Evolutionary conservation across 2,113 vertebrate species (phyloP).

Genomic region (Thinocorus orbignyianus): DNA sequence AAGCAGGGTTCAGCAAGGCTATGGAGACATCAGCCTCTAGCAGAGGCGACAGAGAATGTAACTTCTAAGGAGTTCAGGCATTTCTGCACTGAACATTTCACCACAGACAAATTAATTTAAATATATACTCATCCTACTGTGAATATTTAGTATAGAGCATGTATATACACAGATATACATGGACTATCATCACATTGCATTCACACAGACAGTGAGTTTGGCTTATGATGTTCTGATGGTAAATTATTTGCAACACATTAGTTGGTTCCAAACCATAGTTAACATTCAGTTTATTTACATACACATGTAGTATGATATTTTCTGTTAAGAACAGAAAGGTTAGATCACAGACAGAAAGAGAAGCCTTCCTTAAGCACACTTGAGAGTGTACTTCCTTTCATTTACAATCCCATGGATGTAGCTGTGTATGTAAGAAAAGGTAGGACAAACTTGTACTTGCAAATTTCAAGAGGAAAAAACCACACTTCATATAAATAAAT

Average conservation of each 20-base stretch:
- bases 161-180: background rate
- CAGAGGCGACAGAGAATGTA: background rate
- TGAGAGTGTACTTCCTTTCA: background rate
- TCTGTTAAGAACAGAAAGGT: background rate
- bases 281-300: constrained; percentile 45
- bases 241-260: background rate
- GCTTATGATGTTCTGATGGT: background rate
- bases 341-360: background rate
- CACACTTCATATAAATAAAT: constrained; percentile 75
- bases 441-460: background rate
- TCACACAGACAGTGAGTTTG: background rate
- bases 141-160: background rate
- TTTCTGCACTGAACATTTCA: background rate
- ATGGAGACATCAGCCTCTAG: background rate
- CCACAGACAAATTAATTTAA: background rate
- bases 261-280: background rate
- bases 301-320: background rate
- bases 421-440: background rate
- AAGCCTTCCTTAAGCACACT: background rate
- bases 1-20: background rate
- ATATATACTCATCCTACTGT: background rate
- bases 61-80: background rate
- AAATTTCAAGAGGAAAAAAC: background rate
- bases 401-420: background rate
- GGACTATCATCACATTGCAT: background rate